Conservation (phyloP, 2,888 invertebrate genomes). For the Tromatobia lineatoria region DNA sequence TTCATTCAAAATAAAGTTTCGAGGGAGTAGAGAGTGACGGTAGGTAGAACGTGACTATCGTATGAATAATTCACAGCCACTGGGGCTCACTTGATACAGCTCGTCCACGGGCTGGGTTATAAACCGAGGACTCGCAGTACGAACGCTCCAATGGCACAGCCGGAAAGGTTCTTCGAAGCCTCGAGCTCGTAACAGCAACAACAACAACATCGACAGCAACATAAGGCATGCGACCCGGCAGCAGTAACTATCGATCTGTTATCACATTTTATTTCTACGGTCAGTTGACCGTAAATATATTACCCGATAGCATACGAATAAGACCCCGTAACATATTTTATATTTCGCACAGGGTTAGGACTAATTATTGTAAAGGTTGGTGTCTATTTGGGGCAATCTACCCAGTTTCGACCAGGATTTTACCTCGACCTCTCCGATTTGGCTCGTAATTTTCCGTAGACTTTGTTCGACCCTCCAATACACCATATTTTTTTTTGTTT, state of each 20-base stretch:
- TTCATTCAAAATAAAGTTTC: slow-evolving; percentile 24
- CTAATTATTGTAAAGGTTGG: background rate
- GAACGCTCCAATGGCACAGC: background rate
- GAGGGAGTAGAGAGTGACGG: slow-evolving; percentile 3
- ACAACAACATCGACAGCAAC: slow-evolving; percentile 8
- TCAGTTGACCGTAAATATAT: background rate
- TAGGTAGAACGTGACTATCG: slow-evolving; percentile 12
- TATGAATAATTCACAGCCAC: slow-evolving; percentile 40
- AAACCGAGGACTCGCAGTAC: background rate
- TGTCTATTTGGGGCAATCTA: too few relatives aligned
- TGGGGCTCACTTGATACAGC: background rate
- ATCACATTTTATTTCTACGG: background rate
- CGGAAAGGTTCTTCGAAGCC: slow-evolving; percentile 3
- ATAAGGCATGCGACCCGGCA: background rate
- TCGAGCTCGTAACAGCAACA: background rate
- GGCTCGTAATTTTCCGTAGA: too few relatives aligned
- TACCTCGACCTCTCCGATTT: too few relatives aligned
- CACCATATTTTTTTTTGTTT: too few relatives aligned
- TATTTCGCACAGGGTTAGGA: too few relatives aligned
- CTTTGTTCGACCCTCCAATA: too few relatives aligned
- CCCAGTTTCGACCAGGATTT: too few relatives aligned
- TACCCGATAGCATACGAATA: too few relatives aligned
- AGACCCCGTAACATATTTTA: too few relatives aligned
- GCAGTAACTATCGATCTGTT: background rate
- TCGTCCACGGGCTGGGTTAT: background rate